Percentiles rank a stretch among this genome's conserved stretches.
phyloP scores from a whole-genome alignment of 2,888 invertebrate genomes.

The Enchytraeus crypticus region DNA sequence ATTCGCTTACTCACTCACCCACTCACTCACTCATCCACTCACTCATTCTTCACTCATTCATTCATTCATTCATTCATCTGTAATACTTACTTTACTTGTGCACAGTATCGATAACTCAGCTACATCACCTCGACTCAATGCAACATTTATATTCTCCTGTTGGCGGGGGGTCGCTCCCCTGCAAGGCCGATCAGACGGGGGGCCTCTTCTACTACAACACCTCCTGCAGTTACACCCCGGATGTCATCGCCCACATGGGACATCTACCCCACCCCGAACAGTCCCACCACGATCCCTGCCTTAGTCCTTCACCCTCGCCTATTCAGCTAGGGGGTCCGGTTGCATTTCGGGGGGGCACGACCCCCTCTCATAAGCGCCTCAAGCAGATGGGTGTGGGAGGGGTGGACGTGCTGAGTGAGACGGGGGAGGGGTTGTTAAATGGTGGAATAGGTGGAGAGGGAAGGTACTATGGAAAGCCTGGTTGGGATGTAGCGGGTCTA shows the following conservation, averaged over 20 bases:
- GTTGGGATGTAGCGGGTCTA: not conserved
- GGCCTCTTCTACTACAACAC: conserved; percentile 74
- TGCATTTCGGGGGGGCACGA: too few relatives aligned
- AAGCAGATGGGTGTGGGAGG: conserved; percentile 35
- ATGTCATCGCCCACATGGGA: conserved; percentile 34
- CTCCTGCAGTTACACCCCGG: conserved; percentile 55
- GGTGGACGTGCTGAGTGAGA: conserved; percentile 55
- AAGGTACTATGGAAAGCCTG: not conserved
- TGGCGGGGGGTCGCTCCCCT: too few relatives aligned
- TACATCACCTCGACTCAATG: conserved; percentile 53
- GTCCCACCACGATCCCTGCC: not conserved
- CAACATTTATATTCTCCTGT: too few relatives aligned
- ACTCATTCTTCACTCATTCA: too few relatives aligned
- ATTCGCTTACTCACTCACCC: too few relatives aligned
- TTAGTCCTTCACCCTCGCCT: too few relatives aligned
- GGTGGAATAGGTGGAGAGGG: not conserved
- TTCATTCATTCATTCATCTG: too few relatives aligned
- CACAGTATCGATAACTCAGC: conserved; percentile 84
- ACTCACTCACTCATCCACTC: too few relatives aligned
- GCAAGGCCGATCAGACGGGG: conserved; percentile 60
- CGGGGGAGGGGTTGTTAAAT: conserved; percentile 50
- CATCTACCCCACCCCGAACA: not conserved
- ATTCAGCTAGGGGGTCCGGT: too few relatives aligned
- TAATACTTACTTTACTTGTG: conserved; percentile 39
- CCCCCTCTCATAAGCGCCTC: conserved; percentile 51